phyloP scores from a whole-genome alignment of 2,113 vertebrate genomes.

The Petaurus breviceps region DNA sequence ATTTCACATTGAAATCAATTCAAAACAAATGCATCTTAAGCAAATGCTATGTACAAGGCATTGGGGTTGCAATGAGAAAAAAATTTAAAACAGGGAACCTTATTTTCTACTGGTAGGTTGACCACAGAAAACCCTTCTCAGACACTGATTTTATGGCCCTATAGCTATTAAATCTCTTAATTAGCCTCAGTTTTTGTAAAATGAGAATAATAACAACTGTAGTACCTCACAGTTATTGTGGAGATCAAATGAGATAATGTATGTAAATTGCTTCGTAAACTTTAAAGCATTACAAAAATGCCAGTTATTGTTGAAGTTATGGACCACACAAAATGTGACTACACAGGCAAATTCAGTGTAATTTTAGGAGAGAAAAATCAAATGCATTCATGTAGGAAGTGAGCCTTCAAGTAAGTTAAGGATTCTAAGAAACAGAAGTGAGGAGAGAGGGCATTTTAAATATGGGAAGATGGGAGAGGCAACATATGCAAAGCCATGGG shows the following conservation, averaged over 20 bases:
- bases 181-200: background rate
- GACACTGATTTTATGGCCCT: background rate
- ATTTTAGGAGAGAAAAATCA: background rate
- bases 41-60: background rate
- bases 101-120: background rate
- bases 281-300: background rate
- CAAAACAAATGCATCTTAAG: background rate
- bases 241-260: too few species aligned
- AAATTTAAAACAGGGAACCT: background rate
- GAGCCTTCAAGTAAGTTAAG: background rate
- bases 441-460: background rate
- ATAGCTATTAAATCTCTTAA: background rate
- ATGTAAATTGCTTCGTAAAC: background rate
- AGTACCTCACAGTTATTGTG: background rate
- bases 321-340: background rate
- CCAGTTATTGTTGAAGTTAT: background rate
- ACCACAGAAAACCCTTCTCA: background rate
- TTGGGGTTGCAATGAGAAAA: background rate
- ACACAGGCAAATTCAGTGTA: background rate
- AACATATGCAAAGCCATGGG: background rate
- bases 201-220: background rate
- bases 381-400: background rate
- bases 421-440: background rate
- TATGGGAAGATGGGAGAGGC: background rate
- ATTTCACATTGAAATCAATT: background rate